Evolutionary conservation across 1,140 invertebrate species (phyloP).

Genomic region (Scaptomyza graminum): DNA sequence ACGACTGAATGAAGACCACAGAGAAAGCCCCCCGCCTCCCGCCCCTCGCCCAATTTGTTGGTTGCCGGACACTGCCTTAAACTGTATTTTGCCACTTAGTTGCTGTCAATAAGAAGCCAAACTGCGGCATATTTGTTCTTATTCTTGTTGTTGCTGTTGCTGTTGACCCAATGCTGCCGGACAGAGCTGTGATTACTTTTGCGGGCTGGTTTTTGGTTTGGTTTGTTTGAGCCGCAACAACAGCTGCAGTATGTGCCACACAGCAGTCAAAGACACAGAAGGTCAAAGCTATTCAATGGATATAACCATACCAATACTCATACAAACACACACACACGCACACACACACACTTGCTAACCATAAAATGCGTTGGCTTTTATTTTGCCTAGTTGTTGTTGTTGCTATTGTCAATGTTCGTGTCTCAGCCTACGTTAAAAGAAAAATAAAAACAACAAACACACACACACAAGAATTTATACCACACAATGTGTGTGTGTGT

Average conservation of each 20-base stretch:
- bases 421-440: slow-evolving; percentile 24
- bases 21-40: slow-evolving; percentile 17
- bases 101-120: slow-evolving; percentile 65
- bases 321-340: slow-evolving; percentile 4
- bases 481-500: background rate
- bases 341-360: slow-evolving; percentile 17
- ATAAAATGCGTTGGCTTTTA: slow-evolving; percentile 57
- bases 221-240: slow-evolving; percentile 19
- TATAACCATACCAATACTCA: slow-evolving; percentile 6
- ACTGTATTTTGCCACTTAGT: slow-evolving; percentile 68
- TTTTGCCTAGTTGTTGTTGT: slow-evolving; percentile 12
- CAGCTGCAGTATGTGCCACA: slow-evolving; percentile 51
- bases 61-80: slow-evolving; percentile 35
- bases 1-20: background rate
- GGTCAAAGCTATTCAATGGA: slow-evolving; percentile 54
- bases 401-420: slow-evolving; percentile 23
- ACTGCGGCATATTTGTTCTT: slow-evolving; percentile 9
- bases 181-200: slow-evolving; percentile 73
- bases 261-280: slow-evolving; percentile 71
- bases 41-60: slow-evolving; percentile 4
- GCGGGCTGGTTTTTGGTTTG: slow-evolving; percentile 24
- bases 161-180: slow-evolving; percentile 23
- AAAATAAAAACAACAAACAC: too few relatives aligned
- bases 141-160: slow-evolving; percentile 15
- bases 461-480: slow-evolving; percentile 9